Base-by-base conservation (phyloP, 2,797 vertebrate genomes). In the Eutrigla gurnardus region DNA sequence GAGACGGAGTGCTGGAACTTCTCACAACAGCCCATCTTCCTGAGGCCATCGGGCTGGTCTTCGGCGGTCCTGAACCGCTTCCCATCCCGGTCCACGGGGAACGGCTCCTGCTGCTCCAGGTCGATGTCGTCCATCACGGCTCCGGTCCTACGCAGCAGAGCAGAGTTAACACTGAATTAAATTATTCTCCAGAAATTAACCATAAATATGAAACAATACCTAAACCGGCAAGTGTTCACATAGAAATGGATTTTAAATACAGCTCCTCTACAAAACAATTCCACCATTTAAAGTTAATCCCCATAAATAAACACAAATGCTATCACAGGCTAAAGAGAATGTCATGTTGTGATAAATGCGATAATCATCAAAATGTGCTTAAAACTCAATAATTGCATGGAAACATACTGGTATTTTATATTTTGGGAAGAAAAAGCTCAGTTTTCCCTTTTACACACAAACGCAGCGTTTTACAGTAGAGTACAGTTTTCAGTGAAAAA, bases 1-100 rank as follows among this genome's bases (percentile, higher is more conserved):
- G 96, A 96, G 69, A 97, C 77, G 0, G 89, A 52, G 7, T 18
- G 68, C 12, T 97, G 96, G 60, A 97, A 92, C 75, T 86, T 95
- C 18, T 89, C 92, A 13, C 81, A 93, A 40, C 90, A 95, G 32
- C 89, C 85, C 50, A 73, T 14, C 50, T 59, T 45, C 5, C 47
- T 40, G 36, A 2, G 46, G 0, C 57, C 70, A 0, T 88, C 81
- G 1, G 36, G 32, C 52, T 65, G 18, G 12, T 86, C 66, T 1
- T 0, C 36, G 17, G 0, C 36, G 0, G 0, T 7, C 54, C 12
- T 14, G 15, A 78, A 2, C 40, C 0, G 32, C 9, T 8, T 59
- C 43, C 74, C 90, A 0, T 91, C 84, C 2, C 45, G 60, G 60
- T 87, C 80, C 69, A 90, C 86, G 0, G 86, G 69, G 3, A 93